Evolutionary conservation across 2,888 invertebrate species (phyloP), one percentile per base, ranked within the genome.

Genomic region (Andrena hattorfiana): DNA sequence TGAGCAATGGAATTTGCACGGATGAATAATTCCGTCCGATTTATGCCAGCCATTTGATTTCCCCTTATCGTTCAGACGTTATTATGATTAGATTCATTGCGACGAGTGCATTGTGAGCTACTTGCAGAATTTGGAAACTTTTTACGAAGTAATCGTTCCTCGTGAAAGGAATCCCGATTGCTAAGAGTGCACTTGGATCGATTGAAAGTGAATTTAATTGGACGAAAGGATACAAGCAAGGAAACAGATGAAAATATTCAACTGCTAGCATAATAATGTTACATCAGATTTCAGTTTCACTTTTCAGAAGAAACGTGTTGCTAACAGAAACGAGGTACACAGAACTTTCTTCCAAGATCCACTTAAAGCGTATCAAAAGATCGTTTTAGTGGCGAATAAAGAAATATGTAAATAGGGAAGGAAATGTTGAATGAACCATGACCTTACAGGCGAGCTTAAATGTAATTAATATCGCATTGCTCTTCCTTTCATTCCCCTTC

Each of bases 391-490:
- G n/a, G 26, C 42, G 48, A 54, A 77, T 60, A 77, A 69, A 77
- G 72, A 60, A 73, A 73, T 70, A 69, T 77, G 82, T 59, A 82
- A 82, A 78, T 84, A 32, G 35, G 26, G 54, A 7, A 59, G 63
- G 71, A 68, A 74, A 82, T 78, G 74, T 67, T 56, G 77, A 82
- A 71, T 67, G 78, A 82, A 56, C 74, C 62, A 63, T 72, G 62
- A 70, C 68, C 71, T 63, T 48, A 13, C 51, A 51, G 74, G 35
- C 78, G 71, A 78, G 82, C 71, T 75, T 82, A 75, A 84, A 78
- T 62, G 83, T 82, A 84, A 84, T 84, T 84, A 82, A 84, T 84
- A 82, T 54, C 74, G 63, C 67, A 74, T 72, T 60, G 71, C 82
- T 78, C 74, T 60, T 68, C 83, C 78, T 70, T 82, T 78, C 74